Percentiles rank a stretch among this genome's conserved stretches.
Conservation (phyloP, 2,113 vertebrate species). For the Bucco capensis region DNA sequence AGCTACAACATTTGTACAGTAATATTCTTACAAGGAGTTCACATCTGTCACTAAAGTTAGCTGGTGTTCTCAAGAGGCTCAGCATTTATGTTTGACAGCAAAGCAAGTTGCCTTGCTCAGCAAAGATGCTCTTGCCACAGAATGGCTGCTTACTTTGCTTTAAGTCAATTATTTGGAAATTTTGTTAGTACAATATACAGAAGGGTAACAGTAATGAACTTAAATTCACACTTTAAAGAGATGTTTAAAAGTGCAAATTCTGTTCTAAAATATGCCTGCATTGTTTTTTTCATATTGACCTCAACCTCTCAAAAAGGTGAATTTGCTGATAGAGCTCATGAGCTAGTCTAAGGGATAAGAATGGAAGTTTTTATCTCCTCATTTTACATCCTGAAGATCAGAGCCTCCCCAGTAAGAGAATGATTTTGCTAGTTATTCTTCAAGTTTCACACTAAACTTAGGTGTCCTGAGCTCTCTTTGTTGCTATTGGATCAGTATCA, state of each 20-base stretch:
- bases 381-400: neutral
- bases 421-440: neutral
- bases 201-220: neutral
- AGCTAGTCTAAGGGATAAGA: neutral
- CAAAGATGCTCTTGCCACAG: neutral
- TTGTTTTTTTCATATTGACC: accelerated
- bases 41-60: neutral
- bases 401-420: neutral
- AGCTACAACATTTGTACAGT: neutral
- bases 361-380: neutral
- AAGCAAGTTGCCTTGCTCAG: neutral
- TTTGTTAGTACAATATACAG: neutral
- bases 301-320: neutral
- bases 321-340: neutral
- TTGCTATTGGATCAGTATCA: neutral
- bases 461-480: neutral
- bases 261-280: neutral
- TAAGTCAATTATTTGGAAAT: neutral
- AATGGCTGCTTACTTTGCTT: neutral
- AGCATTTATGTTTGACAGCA: neutral
- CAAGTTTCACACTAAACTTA: neutral
- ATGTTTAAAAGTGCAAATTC: neutral
- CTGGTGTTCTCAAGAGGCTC: neutral
- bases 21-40: neutral
- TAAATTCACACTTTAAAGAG: neutral